Evolutionary conservation across 2,113 vertebrate genomes (phyloP).

Genomic region (Manacus vitellinus): DNA sequence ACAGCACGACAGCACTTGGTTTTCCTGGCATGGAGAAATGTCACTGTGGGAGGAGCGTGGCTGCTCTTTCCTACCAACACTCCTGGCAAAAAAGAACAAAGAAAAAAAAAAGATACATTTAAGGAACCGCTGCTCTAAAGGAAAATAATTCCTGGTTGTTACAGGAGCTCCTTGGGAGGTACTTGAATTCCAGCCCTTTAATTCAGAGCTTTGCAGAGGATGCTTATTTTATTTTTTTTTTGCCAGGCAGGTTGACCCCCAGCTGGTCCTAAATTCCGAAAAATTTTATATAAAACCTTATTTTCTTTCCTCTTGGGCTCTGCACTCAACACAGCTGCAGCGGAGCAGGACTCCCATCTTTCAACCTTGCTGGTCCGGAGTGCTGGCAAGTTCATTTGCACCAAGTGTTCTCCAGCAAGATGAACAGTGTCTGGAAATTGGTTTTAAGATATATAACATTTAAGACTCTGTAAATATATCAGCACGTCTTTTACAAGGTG

Average conservation of each 20-base stretch:
- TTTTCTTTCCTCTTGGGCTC: not conserved
- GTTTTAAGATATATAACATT: not conserved
- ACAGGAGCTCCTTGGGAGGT: not conserved
- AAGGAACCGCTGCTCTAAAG: not conserved
- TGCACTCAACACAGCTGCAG: not conserved
- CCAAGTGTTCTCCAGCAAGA: not conserved
- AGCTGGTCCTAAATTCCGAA: not conserved
- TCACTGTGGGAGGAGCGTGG: not conserved
- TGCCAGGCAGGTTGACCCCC: not conserved
- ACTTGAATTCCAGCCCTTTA: not conserved
- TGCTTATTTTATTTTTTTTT: not conserved
- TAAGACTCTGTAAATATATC: constrained; percentile 13
- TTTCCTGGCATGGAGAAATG: constrained; percentile 24
- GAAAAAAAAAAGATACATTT: not conserved
- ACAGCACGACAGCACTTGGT: not conserved
- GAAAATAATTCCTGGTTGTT: not conserved
- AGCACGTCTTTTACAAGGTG: constrained; percentile 29
- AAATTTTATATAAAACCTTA: not conserved
- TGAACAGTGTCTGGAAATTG: not conserved
- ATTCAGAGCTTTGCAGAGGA: not conserved
- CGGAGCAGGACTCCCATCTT: not conserved
- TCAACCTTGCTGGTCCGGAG: not conserved
- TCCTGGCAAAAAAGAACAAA: not conserved
- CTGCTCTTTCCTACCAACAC: not conserved
- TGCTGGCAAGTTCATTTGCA: not conserved